Conservation (phyloP, 2,113 vertebrate species). For the Pungitius pungitius region DNA sequence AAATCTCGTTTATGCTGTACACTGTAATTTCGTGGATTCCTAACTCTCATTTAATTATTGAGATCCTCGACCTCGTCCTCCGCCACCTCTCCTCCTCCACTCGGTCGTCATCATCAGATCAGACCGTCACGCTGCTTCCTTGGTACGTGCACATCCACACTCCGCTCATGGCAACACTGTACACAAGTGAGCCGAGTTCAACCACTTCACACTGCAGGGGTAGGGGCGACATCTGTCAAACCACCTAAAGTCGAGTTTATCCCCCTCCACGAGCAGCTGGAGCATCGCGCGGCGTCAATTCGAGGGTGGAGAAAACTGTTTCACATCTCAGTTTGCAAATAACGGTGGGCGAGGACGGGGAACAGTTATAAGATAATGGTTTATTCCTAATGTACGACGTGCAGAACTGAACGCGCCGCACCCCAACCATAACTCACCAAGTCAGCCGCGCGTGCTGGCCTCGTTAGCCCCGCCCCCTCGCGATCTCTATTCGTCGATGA, state of each 20-base stretch:
- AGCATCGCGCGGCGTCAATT: neutral
- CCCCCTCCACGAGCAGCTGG: neutral
- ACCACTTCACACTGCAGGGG: slow-evolving; percentile 75
- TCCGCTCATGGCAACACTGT: slow-evolving; percentile 89
- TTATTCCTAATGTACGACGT: slow-evolving; percentile 90
- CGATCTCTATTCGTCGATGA: slow-evolving; percentile 40
- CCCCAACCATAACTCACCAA: slow-evolving; percentile 80
- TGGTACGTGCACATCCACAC: slow-evolving; percentile 87
- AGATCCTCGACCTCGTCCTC: slow-evolving; percentile 8
- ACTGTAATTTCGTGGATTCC: neutral
- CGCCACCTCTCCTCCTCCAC: slow-evolving; percentile 25
- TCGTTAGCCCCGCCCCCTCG: neutral
- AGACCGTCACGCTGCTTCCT: slow-evolving; percentile 76
- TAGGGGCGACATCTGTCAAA: slow-evolving; percentile 39
- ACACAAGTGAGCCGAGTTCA: slow-evolving; percentile 79
- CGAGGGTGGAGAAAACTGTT: neutral
- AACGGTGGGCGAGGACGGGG: slow-evolving; percentile 18
- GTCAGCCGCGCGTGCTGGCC: slow-evolving; percentile 42
- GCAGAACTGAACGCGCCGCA: slow-evolving; percentile 93
- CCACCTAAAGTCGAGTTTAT: neutral
- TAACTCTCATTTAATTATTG: slow-evolving; percentile 55
- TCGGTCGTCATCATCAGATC: slow-evolving; percentile 58
- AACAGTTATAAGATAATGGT: slow-evolving; percentile 78
- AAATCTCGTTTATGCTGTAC: neutral
- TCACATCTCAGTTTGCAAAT: too few species aligned